phyloP scores from a whole-genome alignment of 30 jellyfish, hydroid and myxozoan species.

The Aurelia aurita complex sp. Pacific region DNA sequence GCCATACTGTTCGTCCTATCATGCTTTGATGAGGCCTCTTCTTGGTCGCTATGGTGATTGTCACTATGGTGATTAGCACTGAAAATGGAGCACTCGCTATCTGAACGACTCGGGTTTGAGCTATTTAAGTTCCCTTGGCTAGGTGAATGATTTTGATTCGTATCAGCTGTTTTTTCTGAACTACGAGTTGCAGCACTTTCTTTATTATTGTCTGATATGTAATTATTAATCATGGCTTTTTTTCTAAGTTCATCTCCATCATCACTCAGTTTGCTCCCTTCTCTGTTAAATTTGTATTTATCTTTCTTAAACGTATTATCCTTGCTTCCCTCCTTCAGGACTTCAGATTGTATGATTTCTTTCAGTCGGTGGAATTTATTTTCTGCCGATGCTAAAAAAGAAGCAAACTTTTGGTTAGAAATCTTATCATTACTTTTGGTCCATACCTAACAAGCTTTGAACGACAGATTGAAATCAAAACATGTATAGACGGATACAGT shows the following conservation, averaged over 20 bases:
- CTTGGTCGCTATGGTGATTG: background rate
- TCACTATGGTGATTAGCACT: background rate
- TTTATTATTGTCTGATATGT: conserved; percentile 22
- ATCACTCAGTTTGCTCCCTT: conserved; percentile 24
- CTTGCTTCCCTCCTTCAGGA: conserved; percentile 26
- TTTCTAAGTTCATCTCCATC: conserved; percentile 47
- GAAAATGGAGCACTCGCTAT: conserved; percentile 52
- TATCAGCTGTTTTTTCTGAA: conserved; percentile 3
- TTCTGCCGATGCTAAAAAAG: conserved; percentile 66
- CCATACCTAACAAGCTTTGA: too few relatives aligned
- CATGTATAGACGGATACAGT: too few relatives aligned
- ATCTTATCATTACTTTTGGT: too few relatives aligned
- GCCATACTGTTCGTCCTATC: conserved; percentile 45
- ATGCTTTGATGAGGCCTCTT: conserved; percentile 12
- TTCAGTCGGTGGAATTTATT: conserved; percentile 56
- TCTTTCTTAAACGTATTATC: conserved; percentile 28
- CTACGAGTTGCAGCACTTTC: background rate
- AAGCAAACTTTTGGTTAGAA: too few relatives aligned
- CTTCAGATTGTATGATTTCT: conserved; percentile 51
- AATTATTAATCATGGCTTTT: conserved; percentile 54
- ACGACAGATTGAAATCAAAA: too few relatives aligned
- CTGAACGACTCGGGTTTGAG: conserved; percentile 24
- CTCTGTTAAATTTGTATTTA: conserved; percentile 20
- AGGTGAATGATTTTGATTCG: background rate
- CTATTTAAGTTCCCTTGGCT: background rate